These are phyloP conservation scores for Mirza zaza DNA, from an alignment of 2,113 vertebrate species.

Conservation along the genomic window DNA sequence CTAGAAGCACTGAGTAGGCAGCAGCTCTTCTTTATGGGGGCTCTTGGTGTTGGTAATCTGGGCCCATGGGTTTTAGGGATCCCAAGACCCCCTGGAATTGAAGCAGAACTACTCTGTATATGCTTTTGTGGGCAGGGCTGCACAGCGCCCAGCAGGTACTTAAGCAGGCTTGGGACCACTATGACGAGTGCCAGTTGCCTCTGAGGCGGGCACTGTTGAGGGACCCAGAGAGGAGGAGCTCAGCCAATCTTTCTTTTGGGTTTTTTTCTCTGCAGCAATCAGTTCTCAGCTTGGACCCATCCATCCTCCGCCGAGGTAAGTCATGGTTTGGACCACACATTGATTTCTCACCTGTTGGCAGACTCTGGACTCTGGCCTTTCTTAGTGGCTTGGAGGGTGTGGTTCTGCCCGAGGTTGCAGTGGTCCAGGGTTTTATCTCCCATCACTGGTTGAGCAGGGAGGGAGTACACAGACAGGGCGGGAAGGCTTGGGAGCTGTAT, in stretches of 20 bases:
- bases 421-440: not conserved
- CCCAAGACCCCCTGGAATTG: not conserved
- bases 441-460: not conserved
- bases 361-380: not conserved
- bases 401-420: not conserved
- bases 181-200: not conserved
- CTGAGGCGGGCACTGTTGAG: not conserved
- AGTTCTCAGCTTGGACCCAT: slow-evolving; percentile 92
- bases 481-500: not conserved
- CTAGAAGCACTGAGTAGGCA: not conserved
- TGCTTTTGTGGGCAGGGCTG: not conserved
- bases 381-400: not conserved
- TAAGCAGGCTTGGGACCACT: not conserved
- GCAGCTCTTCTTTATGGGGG: not conserved
- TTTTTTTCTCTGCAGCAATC: slow-evolving; percentile 84
- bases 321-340: not conserved
- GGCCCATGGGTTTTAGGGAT: not conserved
- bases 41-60: not conserved
- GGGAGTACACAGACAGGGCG: not conserved
- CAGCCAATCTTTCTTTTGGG: not conserved
- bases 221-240: not conserved
- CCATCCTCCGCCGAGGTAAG: slow-evolving; percentile 87
- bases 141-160: not conserved
- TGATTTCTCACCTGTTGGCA: not conserved
- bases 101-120: too few species aligned